Conservation (phyloP, 2,888 invertebrate genomes). For the Unio delphinus region DNA sequence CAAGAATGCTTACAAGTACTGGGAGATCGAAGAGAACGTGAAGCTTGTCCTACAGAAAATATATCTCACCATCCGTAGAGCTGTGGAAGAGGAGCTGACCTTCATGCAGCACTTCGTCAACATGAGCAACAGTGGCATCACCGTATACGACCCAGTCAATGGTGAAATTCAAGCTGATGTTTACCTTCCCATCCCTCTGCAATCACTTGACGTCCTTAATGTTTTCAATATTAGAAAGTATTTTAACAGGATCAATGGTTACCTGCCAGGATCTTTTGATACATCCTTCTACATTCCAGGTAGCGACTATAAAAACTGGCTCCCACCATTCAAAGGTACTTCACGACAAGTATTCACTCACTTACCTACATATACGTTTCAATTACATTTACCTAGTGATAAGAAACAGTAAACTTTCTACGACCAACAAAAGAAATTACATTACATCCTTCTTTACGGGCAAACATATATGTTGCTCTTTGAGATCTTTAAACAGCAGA, state of each 20-base stretch:
- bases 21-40: constrained; percentile 47
- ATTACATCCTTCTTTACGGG: too few relatives aligned
- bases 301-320: constrained; percentile 82
- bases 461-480: too few relatives aligned
- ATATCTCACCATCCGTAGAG: constrained; percentile 19
- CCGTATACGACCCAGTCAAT: constrained; percentile 33
- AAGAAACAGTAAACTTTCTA: too few relatives aligned
- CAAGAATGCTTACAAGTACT: constrained; percentile 47
- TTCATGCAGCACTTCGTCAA: constrained; percentile 18
- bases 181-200: constrained; percentile 31
- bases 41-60: constrained; percentile 16
- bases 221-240: constrained; percentile 21
- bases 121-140: constrained; percentile 22
- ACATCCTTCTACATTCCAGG: constrained; percentile 76
- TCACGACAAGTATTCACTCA: not conserved
- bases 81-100: constrained; percentile 34
- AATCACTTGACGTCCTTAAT: constrained; percentile 30
- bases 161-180: constrained; percentile 43
- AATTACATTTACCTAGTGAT: too few relatives aligned
- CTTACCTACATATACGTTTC: not conserved
- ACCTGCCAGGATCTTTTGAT: constrained; percentile 19
- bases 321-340: constrained; percentile 89
- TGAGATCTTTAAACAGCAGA: too few relatives aligned
- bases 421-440: too few relatives aligned
- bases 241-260: constrained; percentile 16